Evolutionary conservation across 2,113 vertebrate genomes (phyloP).

Genomic region (Ageneiosus marmoratus): DNA sequence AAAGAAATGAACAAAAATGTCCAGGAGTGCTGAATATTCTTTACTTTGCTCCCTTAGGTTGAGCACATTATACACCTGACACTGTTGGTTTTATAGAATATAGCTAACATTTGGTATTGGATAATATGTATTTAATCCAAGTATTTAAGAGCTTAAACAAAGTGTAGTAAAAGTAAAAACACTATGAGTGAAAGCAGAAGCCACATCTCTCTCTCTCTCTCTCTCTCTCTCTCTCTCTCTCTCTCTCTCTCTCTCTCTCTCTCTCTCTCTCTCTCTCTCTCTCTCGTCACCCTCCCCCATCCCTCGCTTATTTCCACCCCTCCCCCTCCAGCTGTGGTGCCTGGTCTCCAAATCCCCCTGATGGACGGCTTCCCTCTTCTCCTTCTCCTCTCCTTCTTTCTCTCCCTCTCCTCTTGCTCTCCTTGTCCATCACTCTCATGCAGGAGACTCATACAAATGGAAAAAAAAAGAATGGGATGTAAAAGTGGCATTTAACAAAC

Average conservation of each 20-base stretch:
- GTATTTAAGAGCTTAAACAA: not conserved
- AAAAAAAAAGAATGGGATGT: not conserved
- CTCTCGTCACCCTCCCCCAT: slow-evolving; percentile 42
- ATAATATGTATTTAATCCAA: not conserved
- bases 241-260: not conserved
- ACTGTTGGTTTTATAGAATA: not conserved
- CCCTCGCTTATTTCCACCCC: slow-evolving; percentile 43
- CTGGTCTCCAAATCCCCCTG: slow-evolving; percentile 40
- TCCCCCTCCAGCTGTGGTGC: slow-evolving; percentile 55
- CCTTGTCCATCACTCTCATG: not conserved
- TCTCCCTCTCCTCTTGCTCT: not conserved
- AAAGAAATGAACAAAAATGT: not conserved
- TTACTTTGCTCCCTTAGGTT: not conserved
- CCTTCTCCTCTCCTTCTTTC: not conserved
- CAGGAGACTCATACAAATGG: not conserved
- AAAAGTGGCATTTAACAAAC: not conserved
- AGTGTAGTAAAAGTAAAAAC: slow-evolving; percentile 1
- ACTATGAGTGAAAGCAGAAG: not conserved
- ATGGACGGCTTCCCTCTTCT: slow-evolving; percentile 46
- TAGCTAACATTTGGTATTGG: not conserved
- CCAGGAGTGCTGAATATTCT: not conserved
- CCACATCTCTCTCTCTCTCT: too few relatives aligned
- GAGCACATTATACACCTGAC: not conserved
- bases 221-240: not conserved
- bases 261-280: slow-evolving; percentile 4